A percentile compares a stretch with the other conserved stretches of the same genome.
Evolutionary conservation across 2,113 vertebrate species (phyloP).

Genomic region (Pithys albifrons): DNA sequence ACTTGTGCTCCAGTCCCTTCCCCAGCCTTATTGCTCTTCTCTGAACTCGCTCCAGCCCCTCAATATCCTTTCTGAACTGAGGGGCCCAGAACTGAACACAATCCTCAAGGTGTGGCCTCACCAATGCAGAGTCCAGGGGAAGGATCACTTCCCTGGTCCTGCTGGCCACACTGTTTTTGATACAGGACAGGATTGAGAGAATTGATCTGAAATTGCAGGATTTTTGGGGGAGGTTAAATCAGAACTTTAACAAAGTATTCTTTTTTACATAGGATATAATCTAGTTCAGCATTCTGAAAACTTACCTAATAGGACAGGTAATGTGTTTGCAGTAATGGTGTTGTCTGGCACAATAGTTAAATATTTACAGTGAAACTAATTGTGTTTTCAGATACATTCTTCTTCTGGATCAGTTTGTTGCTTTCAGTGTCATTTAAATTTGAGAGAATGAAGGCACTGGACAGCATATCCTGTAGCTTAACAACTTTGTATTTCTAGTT

Average conservation of each 20-base stretch:
- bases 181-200: no score
- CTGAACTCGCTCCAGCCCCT: no score
- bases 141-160: no score
- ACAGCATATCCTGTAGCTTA: not conserved
- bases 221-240: fast-evolving
- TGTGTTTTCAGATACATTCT: not conserved
- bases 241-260: not conserved
- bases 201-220: not conserved
- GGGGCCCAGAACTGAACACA: no score
- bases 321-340: not conserved
- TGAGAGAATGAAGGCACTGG: not conserved
- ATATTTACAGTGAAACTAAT: not conserved
- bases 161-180: no score
- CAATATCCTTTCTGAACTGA: no score
- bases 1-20: no score
- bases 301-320: not conserved
- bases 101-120: no score
- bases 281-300: not conserved
- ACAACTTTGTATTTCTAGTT: not conserved
- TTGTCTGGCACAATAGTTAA: not conserved
- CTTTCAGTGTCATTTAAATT: not conserved
- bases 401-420: not conserved
- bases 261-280: not conserved
- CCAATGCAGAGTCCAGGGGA: no score
- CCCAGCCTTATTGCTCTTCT: no score